Evolutionary conservation across 1,140 invertebrate species (phyloP), one percentile per base, ranked within the genome.

Genomic region (Papilio machaon): DNA sequence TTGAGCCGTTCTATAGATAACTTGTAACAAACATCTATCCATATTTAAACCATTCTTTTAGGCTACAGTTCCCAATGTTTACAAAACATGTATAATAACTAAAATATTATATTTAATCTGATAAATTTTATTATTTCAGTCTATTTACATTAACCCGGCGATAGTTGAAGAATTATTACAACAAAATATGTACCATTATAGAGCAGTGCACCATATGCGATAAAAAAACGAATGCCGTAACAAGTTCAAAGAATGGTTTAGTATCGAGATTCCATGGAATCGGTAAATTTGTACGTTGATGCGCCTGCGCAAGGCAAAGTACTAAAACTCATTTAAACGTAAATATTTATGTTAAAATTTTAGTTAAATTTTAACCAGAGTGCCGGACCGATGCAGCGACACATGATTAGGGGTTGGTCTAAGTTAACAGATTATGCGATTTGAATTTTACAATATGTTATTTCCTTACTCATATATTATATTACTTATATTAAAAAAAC

Each of bases 321-420:
- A 76, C 82, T 88, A 88, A 89, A 90, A 87, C 73, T 79, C 82
- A 89, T 91, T 78, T 84, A 87, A 86, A 90, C 88, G 90, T 91
- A 90, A 90, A 91, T 91, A 90, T 91, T 91, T 89, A 85, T 87
- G 88, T 90, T 87, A 85, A 89, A 89, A 86, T 88, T 88, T 84
- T 76, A 86, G 85, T 87, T 86, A 85, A 86, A 87, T 84, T 91
- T 87, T 86, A 86, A 88, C 75, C 84, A 84, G 86, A 87, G 85
- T 86, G 83, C 82, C 80, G 83, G 84, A 80, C 79, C 58, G 58
- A 67, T 54, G 47, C 70, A 78, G 54, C 52, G n/a, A 80, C 83
- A 77, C 80, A 73, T 85, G 77, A 75, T 80, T 82, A 49, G 54
- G 13, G 77, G 11, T n/a, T 85, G 85, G 82, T 82, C 2, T 47